Base-by-base conservation (phyloP, 2,888 invertebrate species). In the Silvanus unidentatus region DNA sequence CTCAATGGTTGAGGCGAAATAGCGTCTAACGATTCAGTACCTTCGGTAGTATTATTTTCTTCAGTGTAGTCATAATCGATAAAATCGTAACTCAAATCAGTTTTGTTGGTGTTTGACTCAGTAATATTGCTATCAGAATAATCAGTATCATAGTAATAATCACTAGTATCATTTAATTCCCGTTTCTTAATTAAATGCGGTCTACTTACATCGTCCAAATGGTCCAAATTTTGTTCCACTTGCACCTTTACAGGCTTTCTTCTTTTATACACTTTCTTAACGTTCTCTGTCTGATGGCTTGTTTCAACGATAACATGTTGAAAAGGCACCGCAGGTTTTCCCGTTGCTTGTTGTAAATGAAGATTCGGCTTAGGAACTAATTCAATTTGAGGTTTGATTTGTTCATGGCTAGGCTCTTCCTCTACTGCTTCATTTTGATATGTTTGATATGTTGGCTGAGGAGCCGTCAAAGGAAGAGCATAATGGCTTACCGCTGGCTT, bases 241-340 rank as follows among this genome's bases (percentile, higher is more conserved):
- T n/a, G n/a, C n/a, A n/a, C n/a, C n/a, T n/a, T n/a, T n/a, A n/a
- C n/a, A n/a, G 39, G 10, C 10, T 39, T 11, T 16, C 32, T 9
- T 40, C 39, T 29, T 6, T 37, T 13, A 35, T 45, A 10, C 8
- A 44, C 22, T 22, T 42, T 47, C 13, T 51, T 45, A 8, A 29
- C 32, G 36, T 44, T 47, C 8, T 39, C 39, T 14, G 34, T 27
- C 10, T 50, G 43, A 14, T 42, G 43, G n/a, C 38, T 42, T 9
- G 50, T 43, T n/a, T 53, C 47, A 8, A 53, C 38, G 22, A 44
- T 35, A 3, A 55, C 37, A 22, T 52, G 36, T 37, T 52, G 51
- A 35, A 48, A 53, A 12, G 47, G 37, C 10, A 42, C 39, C 2
- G 42, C 40, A 2, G 49, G 16, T 15, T 16, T 22, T 22, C 22